These are phyloP conservation scores for Chionomys nivalis DNA, from an alignment of 2,113 vertebrate genomes.

Conservation along the genomic window DNA sequence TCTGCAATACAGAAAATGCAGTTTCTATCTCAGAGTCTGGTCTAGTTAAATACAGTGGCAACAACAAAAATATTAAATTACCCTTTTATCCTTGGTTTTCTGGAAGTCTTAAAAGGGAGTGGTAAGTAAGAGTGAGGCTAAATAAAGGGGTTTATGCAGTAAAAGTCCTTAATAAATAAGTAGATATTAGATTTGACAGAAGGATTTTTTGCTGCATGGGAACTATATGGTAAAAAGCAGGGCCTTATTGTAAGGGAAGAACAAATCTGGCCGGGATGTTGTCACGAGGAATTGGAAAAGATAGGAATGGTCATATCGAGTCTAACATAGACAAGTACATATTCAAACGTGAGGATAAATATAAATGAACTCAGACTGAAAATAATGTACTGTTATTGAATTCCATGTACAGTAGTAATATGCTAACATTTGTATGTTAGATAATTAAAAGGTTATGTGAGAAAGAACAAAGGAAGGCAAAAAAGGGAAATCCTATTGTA, in stretches of 20 bases:
- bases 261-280: neutral
- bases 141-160: neutral
- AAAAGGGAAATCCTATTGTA: neutral
- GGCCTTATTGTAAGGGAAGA: neutral
- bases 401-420: neutral
- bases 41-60: neutral
- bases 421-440: neutral
- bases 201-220: neutral
- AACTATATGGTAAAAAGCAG: neutral
- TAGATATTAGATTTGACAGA: neutral
- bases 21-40: neutral
- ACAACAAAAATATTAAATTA: neutral
- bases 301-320: neutral
- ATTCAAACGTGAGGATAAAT: neutral
- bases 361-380: neutral
- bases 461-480: neutral
- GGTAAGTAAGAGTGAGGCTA: neutral
- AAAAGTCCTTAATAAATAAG: neutral
- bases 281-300: neutral
- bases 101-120: neutral
- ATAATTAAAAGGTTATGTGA: neutral
- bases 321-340: neutral
- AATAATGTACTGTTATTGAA: neutral
- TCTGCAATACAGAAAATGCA: neutral
- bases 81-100: neutral